Conservation (phyloP, 2,113 vertebrate species). For the Passer montanus region DNA sequence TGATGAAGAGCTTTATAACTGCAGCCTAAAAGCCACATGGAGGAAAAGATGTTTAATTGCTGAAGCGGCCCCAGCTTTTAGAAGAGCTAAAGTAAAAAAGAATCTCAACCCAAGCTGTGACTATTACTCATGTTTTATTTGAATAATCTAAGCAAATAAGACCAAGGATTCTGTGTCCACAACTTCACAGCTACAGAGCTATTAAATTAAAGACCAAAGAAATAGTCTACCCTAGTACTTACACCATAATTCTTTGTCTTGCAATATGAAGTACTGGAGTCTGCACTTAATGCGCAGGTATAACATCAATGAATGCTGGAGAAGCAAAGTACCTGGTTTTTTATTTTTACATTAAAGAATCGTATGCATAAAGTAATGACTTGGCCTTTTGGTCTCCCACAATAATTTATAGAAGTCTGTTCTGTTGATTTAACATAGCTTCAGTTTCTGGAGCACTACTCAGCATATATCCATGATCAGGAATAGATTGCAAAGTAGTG, state of each 20-base stretch:
- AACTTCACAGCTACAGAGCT: neutral
- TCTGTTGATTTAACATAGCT: neutral
- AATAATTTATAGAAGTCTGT: constrained; percentile 12
- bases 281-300: constrained; percentile 8
- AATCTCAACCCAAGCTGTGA: neutral
- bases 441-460: neutral
- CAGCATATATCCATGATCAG: neutral
- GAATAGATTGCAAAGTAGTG: neutral
- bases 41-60: constrained; percentile 15
- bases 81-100: neutral
- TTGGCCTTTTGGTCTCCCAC: constrained; percentile 25
- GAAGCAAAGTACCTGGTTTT: neutral
- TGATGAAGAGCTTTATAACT: constrained; percentile 4
- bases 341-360: constrained; percentile 56
- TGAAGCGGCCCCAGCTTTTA: neutral
- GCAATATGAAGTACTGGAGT: neutral
- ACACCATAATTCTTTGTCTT: constrained; percentile 6
- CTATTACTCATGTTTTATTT: neutral
- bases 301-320: neutral
- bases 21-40: neutral
- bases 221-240: neutral
- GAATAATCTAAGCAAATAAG: constrained; percentile 40
- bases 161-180: neutral
- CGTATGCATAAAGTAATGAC: constrained; percentile 14
- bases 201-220: constrained; percentile 2